Base-by-base conservation (phyloP, 2,797 vertebrate species). In the Sebastolobus altivelis region DNA sequence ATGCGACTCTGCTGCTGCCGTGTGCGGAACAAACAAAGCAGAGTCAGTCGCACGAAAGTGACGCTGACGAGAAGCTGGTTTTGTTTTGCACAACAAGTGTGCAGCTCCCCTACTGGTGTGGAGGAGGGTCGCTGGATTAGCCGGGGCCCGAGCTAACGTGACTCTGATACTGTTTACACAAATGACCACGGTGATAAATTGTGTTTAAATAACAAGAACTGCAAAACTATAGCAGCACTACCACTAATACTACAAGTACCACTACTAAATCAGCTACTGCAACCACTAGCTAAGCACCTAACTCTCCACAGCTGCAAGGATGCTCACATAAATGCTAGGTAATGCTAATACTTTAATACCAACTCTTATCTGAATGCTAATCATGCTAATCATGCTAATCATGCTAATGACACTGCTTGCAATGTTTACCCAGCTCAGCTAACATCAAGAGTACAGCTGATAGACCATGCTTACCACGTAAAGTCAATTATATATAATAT, bases 21-120 rank as follows among this genome's bases (percentile, higher is more conserved):
- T 91, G 85, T 88, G 35, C 90, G 90, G 93, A 93, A 94, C 91
- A 91, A 93, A 94, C 91, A 94, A 94, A 94, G 87, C 91, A 29
- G 55, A 61, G 56, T 46, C 31, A 1, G 88, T 80, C 90, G 90
- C 91, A 43, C 11, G 12, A 71, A 33, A 80, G 37, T 88, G 88
- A 92, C 92, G 87, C 1, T 4, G 5, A 13, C 6, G 27, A 77
- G n/a, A 37, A 3, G 65, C 61, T 18, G n/a, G 46, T 37, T 40
- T 62, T 38, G 43, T 71, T 72, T 68, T 2, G 4, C 8, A 25
- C 33, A 4, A 8, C 9, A 8, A 25, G 16, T 22, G 49, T 7
- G 20, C 4, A 59, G 83, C 84, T 88, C 87, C 88, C 65, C 88
- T 75, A 27, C 10, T 14, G 92, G 38, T 10, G 6, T 2, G 88